Percentiles rank a stretch among this genome's conserved stretches.
Evolutionary conservation across 2,888 invertebrate species (phyloP).

Genomic region (Deilephila porcellus): DNA sequence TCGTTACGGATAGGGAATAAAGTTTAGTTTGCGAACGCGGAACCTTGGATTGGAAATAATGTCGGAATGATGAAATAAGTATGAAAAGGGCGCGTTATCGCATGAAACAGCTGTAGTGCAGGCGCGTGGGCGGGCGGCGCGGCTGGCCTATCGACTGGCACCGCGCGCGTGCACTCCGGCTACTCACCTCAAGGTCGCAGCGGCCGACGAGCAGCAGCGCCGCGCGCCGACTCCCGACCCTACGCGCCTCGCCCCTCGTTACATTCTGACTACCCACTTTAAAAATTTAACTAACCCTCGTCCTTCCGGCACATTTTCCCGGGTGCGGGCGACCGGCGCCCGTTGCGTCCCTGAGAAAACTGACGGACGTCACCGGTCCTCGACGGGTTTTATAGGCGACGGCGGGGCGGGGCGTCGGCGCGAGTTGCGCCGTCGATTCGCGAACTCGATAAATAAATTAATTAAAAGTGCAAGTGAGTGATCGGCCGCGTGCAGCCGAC

Average conservation of each 20-base stretch:
- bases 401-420: slow-evolving; percentile 77
- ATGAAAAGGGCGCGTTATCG: slow-evolving; percentile 64
- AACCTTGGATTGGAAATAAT: slow-evolving; percentile 35
- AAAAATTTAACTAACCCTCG: slow-evolving; percentile 71
- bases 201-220: slow-evolving; percentile 44
- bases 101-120: slow-evolving; percentile 80
- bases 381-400: slow-evolving; percentile 72
- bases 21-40: not conserved
- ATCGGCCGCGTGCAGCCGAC: slow-evolving; percentile 76
- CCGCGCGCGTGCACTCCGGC: slow-evolving; percentile 59
- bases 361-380: slow-evolving; percentile 75
- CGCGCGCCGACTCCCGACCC: slow-evolving; percentile 57
- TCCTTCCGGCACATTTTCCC: slow-evolving; percentile 68
- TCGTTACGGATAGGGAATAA: not conserved
- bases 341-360: slow-evolving; percentile 75
- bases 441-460: slow-evolving; percentile 85
- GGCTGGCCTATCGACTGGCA: slow-evolving; percentile 67
- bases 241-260: slow-evolving; percentile 61
- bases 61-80: slow-evolving; percentile 45
- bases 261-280: slow-evolving; percentile 62
- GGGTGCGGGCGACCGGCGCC: slow-evolving; percentile 68
- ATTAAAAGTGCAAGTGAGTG: slow-evolving; percentile 86
- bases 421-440: slow-evolving; percentile 83
- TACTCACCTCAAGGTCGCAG: slow-evolving; percentile 80
- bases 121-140: slow-evolving; percentile 67